Evolutionary conservation across 2,113 vertebrate genomes (phyloP).

Genomic region (Cynocephalus volans): DNA sequence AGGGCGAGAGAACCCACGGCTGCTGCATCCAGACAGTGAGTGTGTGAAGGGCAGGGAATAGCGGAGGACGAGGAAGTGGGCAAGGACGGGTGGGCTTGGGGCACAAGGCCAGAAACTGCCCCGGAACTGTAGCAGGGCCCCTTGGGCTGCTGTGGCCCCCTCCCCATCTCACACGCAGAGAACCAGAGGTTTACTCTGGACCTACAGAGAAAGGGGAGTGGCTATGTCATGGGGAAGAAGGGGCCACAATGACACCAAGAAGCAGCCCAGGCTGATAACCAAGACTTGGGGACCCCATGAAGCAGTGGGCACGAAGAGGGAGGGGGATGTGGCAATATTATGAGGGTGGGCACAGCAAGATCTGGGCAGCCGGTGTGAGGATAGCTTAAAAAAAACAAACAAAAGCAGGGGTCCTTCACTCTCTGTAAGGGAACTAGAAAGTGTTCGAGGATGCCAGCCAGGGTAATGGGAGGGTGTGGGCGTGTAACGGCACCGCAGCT

Average conservation of each 20-base stretch:
- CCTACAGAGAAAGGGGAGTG: neutral
- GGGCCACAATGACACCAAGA: neutral
- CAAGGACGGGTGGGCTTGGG: neutral
- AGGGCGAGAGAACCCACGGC: neutral
- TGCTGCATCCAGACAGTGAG: neutral
- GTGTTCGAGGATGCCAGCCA: neutral
- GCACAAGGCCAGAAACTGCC: neutral
- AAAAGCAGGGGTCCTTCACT: neutral
- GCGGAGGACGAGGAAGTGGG: neutral
- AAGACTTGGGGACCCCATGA: neutral
- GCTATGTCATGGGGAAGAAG: neutral
- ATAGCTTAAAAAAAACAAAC: neutral
- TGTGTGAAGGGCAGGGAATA: neutral
- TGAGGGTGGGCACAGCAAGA: neutral
- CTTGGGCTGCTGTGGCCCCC: neutral
- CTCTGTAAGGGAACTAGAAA: neutral
- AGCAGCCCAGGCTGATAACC: neutral
- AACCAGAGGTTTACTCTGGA: neutral
- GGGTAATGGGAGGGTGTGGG: neutral
- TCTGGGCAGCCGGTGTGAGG: neutral
- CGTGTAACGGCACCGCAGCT: neutral
- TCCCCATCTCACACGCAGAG: fast-evolving
- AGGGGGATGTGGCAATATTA: fast-evolving
- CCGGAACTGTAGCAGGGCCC: neutral
- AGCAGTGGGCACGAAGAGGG: neutral